Conservation (phyloP, 2,797 vertebrate genomes). For the Phoeniculus purpureus region DNA sequence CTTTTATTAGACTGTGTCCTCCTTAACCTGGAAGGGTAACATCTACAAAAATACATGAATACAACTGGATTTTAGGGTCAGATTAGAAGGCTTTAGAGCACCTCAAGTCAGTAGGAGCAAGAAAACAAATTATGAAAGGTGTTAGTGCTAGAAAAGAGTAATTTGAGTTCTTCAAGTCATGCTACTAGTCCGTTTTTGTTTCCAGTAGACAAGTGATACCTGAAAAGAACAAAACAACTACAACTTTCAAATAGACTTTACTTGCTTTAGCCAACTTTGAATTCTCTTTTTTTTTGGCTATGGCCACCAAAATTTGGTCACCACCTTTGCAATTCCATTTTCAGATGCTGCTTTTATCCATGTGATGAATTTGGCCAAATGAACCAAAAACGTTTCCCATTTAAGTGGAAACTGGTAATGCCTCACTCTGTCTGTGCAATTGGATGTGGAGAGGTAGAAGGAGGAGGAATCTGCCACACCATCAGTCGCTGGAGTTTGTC, state of each 20-base stretch:
- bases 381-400: background rate
- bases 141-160: background rate
- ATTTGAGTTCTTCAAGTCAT: background rate
- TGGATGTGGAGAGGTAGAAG: background rate
- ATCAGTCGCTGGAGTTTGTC: background rate
- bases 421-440: background rate
- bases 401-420: background rate
- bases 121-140: background rate
- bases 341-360: background rate
- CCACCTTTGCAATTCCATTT: background rate
- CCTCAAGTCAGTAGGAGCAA: background rate
- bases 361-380: background rate
- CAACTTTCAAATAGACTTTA: background rate
- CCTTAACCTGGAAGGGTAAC: background rate
- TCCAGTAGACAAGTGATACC: background rate
- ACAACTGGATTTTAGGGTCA: background rate
- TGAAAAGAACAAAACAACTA: background rate
- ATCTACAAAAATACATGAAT: background rate
- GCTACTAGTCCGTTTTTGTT: fast-evolving
- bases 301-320: background rate
- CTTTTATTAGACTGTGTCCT: background rate
- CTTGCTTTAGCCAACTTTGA: background rate
- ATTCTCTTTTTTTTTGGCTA: background rate
- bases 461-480: background rate
- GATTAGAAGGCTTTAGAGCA: background rate